phyloP scores from a whole-genome alignment of 2,888 invertebrate species.

The Salpingus planirostris region DNA sequence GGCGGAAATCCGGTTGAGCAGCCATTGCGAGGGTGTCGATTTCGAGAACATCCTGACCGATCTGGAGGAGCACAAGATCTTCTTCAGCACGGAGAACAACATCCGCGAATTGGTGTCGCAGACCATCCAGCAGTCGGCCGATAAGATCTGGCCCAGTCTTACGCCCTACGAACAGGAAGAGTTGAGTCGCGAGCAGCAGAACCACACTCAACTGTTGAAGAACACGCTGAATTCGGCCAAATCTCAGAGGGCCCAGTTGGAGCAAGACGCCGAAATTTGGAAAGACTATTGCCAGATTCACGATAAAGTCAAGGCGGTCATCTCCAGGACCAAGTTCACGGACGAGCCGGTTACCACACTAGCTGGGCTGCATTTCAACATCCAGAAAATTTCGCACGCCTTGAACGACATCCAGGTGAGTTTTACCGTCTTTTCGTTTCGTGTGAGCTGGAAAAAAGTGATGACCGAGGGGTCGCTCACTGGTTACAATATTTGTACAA shows the following conservation, averaged over 20 bases:
- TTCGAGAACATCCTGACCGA: conserved; percentile 76
- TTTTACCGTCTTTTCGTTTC: conserved; percentile 19
- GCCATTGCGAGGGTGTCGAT: conserved; percentile 77
- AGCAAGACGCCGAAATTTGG: conserved; percentile 78
- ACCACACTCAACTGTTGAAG: conserved; percentile 70
- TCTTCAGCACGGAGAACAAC: conserved; percentile 69
- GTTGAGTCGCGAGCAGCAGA: conserved; percentile 70
- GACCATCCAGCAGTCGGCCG: conserved; percentile 73
- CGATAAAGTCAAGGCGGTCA: conserved; percentile 66
- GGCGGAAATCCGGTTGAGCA: conserved; percentile 66
- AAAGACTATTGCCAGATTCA: conserved; percentile 71
- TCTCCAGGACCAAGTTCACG: conserved; percentile 65
- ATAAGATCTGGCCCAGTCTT: conserved; percentile 82
- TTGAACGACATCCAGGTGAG: conserved; percentile 65
- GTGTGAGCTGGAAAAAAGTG: conserved; percentile 1
- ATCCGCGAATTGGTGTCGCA: conserved; percentile 74
- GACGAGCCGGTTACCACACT: conserved; percentile 73
- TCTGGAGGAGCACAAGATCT: conserved; percentile 78
- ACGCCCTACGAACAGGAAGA: conserved; percentile 74
- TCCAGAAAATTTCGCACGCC: conserved; percentile 74
- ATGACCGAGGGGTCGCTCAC: conserved; percentile 1
- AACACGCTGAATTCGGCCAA: conserved; percentile 78
- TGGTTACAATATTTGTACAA: too few species aligned
- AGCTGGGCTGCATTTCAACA: conserved; percentile 72
- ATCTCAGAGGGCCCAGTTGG: conserved; percentile 67